Conservation (phyloP, 1,140 invertebrate genomes). For the Bombus sibiricus region DNA sequence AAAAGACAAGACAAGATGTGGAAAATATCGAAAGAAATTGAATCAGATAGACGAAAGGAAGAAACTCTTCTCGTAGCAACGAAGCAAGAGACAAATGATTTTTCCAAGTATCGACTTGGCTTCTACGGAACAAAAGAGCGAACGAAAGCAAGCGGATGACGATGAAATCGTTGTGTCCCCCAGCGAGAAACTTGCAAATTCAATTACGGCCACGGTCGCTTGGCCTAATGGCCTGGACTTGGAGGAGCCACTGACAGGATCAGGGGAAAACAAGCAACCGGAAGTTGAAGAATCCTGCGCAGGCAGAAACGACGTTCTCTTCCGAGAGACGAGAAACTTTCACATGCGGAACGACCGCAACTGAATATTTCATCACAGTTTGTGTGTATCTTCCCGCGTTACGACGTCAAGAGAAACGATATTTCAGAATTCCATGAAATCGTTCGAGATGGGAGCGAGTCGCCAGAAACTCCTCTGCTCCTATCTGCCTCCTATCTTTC, state of each 20-base stretch:
- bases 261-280: not conserved
- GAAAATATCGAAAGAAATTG: no score
- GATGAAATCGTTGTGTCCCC: not conserved
- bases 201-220: not conserved
- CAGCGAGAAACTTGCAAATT: not conserved
- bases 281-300: not conserved
- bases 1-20: no score
- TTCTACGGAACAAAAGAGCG: no score
- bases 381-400: not conserved
- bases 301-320: not conserved
- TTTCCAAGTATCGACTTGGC: no score
- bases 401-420: not conserved
- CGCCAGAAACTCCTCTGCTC: no score
- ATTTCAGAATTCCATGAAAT: not conserved
- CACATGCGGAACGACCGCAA: no score
- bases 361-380: not conserved
- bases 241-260: no score
- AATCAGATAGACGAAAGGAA: no score
- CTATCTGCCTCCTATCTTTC: no score
- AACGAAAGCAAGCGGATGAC: not conserved
- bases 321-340: not conserved
- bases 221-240: not conserved
- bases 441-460: accelerated
- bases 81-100: no score
- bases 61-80: no score